Conservation (phyloP, 2,113 vertebrate genomes). For the Sebastes fasciatus region DNA sequence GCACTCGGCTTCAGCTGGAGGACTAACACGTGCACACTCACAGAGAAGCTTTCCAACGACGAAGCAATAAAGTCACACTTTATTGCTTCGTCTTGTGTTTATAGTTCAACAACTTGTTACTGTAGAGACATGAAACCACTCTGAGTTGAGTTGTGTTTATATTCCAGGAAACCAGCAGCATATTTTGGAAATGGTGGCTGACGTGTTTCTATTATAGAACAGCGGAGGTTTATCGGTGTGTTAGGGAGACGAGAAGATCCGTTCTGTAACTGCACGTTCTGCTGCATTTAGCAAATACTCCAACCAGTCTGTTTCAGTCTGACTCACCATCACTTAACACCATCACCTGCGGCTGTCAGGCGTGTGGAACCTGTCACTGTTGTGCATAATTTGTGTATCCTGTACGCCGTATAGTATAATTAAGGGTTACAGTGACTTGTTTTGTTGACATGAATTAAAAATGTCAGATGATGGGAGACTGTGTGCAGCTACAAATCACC, state of each 20-base stretch:
- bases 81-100: background rate
- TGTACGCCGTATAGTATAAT: background rate
- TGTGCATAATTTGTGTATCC: background rate
- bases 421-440: background rate
- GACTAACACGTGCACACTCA: background rate
- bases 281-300: background rate
- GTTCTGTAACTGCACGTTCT: background rate
- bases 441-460: background rate
- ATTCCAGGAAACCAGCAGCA: background rate
- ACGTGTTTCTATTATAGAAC: conserved; percentile 19
- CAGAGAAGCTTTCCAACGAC: background rate
- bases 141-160: conserved; percentile 11
- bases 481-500: background rate
- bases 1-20: background rate
- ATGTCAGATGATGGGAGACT: background rate
- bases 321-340: background rate
- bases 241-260: background rate
- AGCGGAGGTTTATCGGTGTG: background rate
- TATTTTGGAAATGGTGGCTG: background rate
- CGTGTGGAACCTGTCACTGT: too few relatives aligned
- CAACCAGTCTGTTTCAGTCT: background rate
- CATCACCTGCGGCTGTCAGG: background rate
- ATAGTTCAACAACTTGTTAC: background rate
- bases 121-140: background rate
- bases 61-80: background rate